A percentile compares a stretch with the other conserved stretches of the same genome.
Conservation (phyloP, 1,140 invertebrate genomes). For the Tetraneura akinire region DNA sequence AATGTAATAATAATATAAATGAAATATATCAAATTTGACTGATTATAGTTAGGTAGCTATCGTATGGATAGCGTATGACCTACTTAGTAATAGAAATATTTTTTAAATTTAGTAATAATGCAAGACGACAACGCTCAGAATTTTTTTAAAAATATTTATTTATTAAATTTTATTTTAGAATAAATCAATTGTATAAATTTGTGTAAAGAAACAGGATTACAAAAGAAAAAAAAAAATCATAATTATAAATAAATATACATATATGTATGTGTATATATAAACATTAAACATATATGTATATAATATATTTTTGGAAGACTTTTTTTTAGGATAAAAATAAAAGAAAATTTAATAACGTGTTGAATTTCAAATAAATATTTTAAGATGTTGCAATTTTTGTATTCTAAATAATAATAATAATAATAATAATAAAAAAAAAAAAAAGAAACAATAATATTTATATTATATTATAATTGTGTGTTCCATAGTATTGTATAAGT, state of each 20-base stretch:
- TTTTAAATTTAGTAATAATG: conserved; percentile 19
- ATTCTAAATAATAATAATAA: conserved; percentile 44
- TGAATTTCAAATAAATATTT: conserved; percentile 51
- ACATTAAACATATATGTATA: neutral
- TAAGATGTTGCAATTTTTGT: conserved; percentile 51
- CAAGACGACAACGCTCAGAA: neutral
- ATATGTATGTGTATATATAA: neutral
- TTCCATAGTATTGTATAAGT: conserved; percentile 38
- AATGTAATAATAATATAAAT: conserved; percentile 24
- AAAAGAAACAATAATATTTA: conserved; percentile 34
- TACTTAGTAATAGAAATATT: conserved; percentile 39
- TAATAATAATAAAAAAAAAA: too few relatives aligned
- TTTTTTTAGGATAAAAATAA: conserved; percentile 42
- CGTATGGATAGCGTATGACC: conserved; percentile 37
- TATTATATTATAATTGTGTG: conserved; percentile 38
- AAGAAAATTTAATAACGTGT: conserved; percentile 47
- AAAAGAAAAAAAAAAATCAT: conserved; percentile 34
- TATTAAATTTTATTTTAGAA: conserved; percentile 42
- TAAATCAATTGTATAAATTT: conserved; percentile 42
- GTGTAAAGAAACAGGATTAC: conserved; percentile 36
- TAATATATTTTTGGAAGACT: conserved; percentile 51
- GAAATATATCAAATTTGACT: conserved; percentile 46
- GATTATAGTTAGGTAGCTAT: conserved; percentile 49
- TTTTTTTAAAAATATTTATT: neutral
- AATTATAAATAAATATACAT: neutral